Conservation (phyloP, 2,113 vertebrate species). For the Galemys pyrenaicus region DNA sequence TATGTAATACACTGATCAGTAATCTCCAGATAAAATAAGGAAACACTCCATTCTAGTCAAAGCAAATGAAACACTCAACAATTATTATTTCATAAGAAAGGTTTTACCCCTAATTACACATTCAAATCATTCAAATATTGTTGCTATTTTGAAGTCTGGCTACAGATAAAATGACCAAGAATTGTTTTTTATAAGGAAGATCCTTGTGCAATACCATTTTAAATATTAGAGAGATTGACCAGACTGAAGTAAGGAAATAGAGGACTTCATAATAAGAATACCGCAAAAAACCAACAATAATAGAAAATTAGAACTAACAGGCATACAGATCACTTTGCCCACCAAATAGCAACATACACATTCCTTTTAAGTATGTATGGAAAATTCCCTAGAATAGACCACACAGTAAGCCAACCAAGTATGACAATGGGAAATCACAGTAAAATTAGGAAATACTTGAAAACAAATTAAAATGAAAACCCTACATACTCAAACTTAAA, state of each 20-base stretch:
- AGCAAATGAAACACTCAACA: not conserved
- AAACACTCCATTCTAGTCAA: not conserved
- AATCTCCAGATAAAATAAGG: not conserved
- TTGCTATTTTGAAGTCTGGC: not conserved
- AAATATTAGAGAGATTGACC: not conserved
- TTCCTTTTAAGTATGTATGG: not conserved
- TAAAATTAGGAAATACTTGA: too few relatives aligned
- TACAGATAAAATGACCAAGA: not conserved
- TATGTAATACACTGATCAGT: not conserved
- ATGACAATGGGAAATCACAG: too few relatives aligned
- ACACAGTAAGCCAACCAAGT: too few relatives aligned
- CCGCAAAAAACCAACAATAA: not conserved
- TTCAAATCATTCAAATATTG: not conserved
- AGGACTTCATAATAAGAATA: not conserved
- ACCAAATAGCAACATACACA: not conserved
- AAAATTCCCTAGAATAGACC: too few relatives aligned
- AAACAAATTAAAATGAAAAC: too few relatives aligned
- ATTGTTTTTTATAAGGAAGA: not conserved
- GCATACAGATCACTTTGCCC: not conserved
- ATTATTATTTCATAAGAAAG: not conserved
- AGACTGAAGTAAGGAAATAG: not conserved
- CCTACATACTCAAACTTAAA: too few relatives aligned
- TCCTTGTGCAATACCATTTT: not conserved
- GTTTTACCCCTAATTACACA: not conserved
- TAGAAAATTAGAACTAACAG: not conserved